Conservation (phyloP, 2,797 vertebrate species). For the Meriones psammophilus region DNA sequence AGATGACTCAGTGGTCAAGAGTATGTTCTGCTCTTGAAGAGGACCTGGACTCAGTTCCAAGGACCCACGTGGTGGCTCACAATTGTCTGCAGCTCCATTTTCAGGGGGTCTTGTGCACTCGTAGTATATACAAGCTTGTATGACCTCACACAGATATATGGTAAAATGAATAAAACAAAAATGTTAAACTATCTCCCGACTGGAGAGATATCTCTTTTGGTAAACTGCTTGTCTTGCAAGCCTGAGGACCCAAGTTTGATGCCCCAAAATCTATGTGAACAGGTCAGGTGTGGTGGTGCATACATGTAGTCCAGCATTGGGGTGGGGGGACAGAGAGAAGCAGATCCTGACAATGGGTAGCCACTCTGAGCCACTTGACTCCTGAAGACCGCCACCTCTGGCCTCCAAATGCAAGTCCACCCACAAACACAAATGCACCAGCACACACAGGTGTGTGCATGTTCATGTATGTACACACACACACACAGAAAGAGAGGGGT, state of each 20-base stretch:
- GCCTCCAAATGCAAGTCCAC: not conserved
- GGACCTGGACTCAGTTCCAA: too few species aligned
- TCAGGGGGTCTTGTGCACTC: not conserved
- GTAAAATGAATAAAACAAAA: not conserved
- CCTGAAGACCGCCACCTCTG: not conserved
- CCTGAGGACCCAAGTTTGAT: not conserved
- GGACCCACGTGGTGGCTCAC: not conserved
- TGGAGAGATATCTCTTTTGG: not conserved
- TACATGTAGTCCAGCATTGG: not conserved
- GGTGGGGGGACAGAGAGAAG: not conserved
- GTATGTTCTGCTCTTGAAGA: not conserved
- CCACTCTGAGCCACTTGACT: not conserved
- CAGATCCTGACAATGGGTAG: not conserved
- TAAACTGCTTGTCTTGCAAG: not conserved
- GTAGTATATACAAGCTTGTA: not conserved
- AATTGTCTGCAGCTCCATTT: not conserved
- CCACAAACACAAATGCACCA: not conserved
- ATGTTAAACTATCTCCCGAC: not conserved
- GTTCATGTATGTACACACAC: not conserved
- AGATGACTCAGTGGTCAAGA: not conserved
- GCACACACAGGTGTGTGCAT: not conserved
- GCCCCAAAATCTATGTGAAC: not conserved
- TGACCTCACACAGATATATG: not conserved
- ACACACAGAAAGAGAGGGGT: not conserved
- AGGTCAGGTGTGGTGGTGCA: too few species aligned